phyloP scores from a whole-genome alignment of 92 coral and sea anemone genomes.

The Epizoanthus illoricatus region DNA sequence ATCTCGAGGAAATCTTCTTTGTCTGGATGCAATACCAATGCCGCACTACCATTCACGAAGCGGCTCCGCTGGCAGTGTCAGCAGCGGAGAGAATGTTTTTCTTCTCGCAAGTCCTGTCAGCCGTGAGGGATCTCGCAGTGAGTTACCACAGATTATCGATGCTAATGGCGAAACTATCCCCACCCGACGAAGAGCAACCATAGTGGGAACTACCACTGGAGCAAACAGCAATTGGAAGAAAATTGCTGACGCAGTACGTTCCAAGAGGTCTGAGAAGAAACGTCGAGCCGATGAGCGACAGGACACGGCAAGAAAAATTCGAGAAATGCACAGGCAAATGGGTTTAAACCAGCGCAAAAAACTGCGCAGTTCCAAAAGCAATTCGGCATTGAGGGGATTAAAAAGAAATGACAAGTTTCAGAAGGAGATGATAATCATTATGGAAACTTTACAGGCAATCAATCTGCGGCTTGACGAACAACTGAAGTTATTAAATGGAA shows the following conservation, averaged over 20 bases:
- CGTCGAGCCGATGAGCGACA: not conserved
- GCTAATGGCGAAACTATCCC: not conserved
- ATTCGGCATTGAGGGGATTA: conserved; percentile 2
- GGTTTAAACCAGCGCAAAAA: conserved; percentile 34
- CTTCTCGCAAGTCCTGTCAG: not conserved
- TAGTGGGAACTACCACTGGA: not conserved
- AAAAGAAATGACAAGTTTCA: conserved; percentile 15
- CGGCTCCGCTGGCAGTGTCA: not conserved
- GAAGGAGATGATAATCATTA: conserved; percentile 24
- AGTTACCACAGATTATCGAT: not conserved
- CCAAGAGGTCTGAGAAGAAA: conserved; percentile 22
- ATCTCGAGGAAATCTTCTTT: conserved; percentile 20
- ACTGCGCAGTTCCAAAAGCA: not conserved
- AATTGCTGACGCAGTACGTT: not conserved
- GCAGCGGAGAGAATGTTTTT: not conserved
- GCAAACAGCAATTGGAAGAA: conserved; percentile 1
- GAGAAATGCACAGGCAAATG: conserved; percentile 35
- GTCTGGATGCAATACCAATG: not conserved
- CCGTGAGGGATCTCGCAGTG: not conserved
- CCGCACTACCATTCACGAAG: not conserved
- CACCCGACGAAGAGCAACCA: conserved; percentile 1
- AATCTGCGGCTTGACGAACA: conserved; percentile 35
- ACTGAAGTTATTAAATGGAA: conserved; percentile 23
- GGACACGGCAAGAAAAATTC: conserved; percentile 27
- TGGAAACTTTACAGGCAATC: conserved; percentile 30